Evolutionary conservation across 2,888 invertebrate species (phyloP).

Genomic region (Sericinus montela): DNA sequence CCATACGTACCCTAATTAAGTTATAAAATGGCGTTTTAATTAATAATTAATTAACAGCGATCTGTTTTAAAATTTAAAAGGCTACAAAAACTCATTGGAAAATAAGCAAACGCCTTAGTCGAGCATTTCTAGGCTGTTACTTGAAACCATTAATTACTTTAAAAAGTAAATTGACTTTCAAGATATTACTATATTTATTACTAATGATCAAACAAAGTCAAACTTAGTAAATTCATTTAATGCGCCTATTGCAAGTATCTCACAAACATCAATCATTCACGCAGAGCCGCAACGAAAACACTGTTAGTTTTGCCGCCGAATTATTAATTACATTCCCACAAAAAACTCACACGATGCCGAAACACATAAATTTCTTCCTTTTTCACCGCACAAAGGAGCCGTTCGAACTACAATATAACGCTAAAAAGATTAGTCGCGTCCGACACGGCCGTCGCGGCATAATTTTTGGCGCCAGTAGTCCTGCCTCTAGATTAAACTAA

Average conservation of each 20-base stretch:
- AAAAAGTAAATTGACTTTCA: not conserved
- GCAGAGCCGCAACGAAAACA: constrained; percentile 72
- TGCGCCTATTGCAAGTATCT: constrained; percentile 28
- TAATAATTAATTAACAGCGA: no score
- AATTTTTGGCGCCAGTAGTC: constrained; percentile 80
- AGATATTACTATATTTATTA: not conserved
- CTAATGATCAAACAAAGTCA: constrained; percentile 16
- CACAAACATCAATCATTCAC: constrained; percentile 63
- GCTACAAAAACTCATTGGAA: no score
- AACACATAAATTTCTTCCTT: constrained; percentile 79
- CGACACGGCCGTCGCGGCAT: constrained; percentile 73
- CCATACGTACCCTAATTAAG: no score
- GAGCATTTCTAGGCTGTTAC: no score
- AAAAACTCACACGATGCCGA: constrained; percentile 76
- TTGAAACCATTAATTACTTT: not conserved
- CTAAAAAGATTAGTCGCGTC: constrained; percentile 74
- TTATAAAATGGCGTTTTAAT: no score
- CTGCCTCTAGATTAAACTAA: constrained; percentile 78
- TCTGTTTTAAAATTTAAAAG: no score
- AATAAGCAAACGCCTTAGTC: no score
- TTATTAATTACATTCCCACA: constrained; percentile 79
- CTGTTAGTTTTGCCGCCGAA: constrained; percentile 81
- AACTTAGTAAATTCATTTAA: constrained; percentile 27
- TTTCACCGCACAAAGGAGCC: constrained; percentile 75
- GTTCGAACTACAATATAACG: constrained; percentile 66